Evolutionary conservation across 2,888 invertebrate species (phyloP), one percentile per base, ranked within the genome.

Genomic region (Xylota sylvarum): DNA sequence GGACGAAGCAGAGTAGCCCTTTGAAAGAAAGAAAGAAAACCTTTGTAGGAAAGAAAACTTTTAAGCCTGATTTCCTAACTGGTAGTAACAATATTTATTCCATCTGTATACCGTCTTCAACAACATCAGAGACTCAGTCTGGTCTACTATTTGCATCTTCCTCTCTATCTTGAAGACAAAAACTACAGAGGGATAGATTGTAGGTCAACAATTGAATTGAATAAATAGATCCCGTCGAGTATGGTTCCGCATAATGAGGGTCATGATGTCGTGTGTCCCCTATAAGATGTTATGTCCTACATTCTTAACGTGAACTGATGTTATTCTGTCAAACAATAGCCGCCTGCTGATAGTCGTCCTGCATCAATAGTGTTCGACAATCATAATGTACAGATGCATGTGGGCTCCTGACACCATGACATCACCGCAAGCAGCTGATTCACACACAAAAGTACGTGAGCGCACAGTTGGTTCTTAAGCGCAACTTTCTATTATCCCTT

Each of bases 371-470:
- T 30, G 12, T 27, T 52, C 17, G 23, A 7, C n/a, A 12, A 32
- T 12, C 9, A 7, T 12, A 23, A 62, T 32, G 32, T 10, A 14
- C 46, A 32, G 64, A 46, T 50, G 50, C 35, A 50, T 65, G 35
- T 23, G 65, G 65, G n/a, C 23, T 23, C 5, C 48, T 48, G 46
- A 46, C 70, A 70, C 7, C 43, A 46, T 43, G 56, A 19, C 19
- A 56, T 70, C 56, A 58, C n/a, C 69, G 10, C 12, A 30, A 30
- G 58, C 72, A 72, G 58, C 58, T 72, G 72, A 58, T 4, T 35
- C 72, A 72, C n/a, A 40, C n/a, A 10, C 10, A 40, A 4, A 43
- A 4, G 9, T 14, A 5, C 23, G 30, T 43, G 46, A 10, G 17
- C 14, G 48, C 5, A 43, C 23, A 48, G 3, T 17, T 48, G n/a